Evolutionary conservation across 2,113 vertebrate species (phyloP).

Genomic region (Leuciscus idus): DNA sequence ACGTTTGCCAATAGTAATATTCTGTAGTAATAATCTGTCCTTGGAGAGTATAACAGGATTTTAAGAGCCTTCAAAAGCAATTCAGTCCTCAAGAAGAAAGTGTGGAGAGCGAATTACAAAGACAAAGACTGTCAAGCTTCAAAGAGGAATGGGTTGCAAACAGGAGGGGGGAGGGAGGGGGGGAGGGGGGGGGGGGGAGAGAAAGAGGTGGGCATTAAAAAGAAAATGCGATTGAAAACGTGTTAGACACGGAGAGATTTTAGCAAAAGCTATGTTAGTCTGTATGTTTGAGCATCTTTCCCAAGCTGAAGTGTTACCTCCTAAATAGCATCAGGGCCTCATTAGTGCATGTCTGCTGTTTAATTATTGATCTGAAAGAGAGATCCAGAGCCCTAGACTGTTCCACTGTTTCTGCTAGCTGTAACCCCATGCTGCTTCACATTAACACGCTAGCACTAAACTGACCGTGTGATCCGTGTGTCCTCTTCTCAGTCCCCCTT

Average conservation of each 20-base stretch:
- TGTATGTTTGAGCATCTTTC: conserved; percentile 19
- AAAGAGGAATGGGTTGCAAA: conserved; percentile 12
- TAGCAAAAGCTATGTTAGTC: not conserved
- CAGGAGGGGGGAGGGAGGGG: not conserved
- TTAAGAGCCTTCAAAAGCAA: conserved; percentile 13
- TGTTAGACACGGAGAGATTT: not conserved
- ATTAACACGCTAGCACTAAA: conserved; percentile 23
- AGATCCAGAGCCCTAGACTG: conserved; percentile 7
- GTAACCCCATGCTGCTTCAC: not conserved
- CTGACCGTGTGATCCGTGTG: conserved; percentile 10
- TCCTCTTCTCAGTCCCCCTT: not conserved
- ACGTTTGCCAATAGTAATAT: not conserved
- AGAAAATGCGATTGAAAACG: not conserved
- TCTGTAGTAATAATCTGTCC: not conserved
- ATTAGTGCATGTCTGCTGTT: conserved; percentile 42
- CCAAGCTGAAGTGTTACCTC: conserved; percentile 21
- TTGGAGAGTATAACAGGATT: conserved; percentile 28
- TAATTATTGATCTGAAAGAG: conserved; percentile 42
- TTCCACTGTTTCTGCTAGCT: not conserved
- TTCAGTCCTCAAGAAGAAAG: not conserved
- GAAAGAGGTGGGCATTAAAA: not conserved
- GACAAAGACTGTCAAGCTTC: conserved; percentile 24
- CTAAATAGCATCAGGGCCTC: conserved; percentile 28
- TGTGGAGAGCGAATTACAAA: conserved; percentile 18
- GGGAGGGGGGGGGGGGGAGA: not conserved